Base-by-base conservation (phyloP, 1,140 invertebrate species). In the Bombus pyrosoma region DNA sequence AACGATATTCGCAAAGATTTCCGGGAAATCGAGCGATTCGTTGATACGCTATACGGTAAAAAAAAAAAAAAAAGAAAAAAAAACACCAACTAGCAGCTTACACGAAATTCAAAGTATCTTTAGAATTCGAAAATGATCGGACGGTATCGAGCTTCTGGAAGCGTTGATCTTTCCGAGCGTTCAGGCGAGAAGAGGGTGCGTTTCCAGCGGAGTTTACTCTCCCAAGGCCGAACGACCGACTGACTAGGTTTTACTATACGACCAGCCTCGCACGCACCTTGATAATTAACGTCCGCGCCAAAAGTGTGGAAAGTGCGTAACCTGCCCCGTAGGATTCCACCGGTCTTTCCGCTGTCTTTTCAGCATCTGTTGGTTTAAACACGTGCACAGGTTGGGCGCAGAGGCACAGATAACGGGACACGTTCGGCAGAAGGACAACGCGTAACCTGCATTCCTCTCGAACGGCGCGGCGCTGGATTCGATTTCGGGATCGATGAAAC, bases 291-390 rank as follows among this genome's bases (percentile, higher is more conserved):
- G 37, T 66, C 62, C 43, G 59, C 69, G 80, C 62, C 82, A 80
- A 89, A 90, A 90, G 82, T 72, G 53, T 59, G 53, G 74, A 85
- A 86, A 86, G 69, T 74, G 83, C 41, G 77, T 73, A 90, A 81
- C 76, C 82, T 64, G 83, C 32, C 66, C 72, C 43, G 66, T 73
- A 64, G 34, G 71, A 87, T 90, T 69, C 41, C 64, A 66, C 74
- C 25, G 28, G 3, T 4, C 15, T 64, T 77, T 3, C 68, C n/a
- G 25, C 3, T 3, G 72, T 57, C 37, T 39, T 79, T 81, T 15
- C 62, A 53, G 4, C 32, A 28, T 64, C 39, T 79, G 41, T 9
- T 15, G 43, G 37, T 68, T n/a, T 5, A 71, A 69, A 75, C 43
- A 59, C 57, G 64, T 59, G 43, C n/a, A 47, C 15, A 53, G 34